These are phyloP conservation scores for Grallaria varia DNA, from an alignment of 2,113 vertebrate genomes.

Conservation along the genomic window DNA sequence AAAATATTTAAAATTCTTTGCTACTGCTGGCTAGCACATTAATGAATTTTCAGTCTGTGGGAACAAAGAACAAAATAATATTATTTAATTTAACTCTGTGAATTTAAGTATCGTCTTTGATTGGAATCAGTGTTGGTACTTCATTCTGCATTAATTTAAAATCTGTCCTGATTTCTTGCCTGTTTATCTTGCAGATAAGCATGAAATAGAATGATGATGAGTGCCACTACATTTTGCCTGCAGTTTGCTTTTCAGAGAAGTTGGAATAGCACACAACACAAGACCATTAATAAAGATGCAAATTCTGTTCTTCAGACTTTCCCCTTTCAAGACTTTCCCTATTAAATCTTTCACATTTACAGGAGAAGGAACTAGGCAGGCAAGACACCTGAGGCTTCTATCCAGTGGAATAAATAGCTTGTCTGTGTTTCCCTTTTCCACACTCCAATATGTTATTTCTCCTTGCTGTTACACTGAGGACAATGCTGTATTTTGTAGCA, in stretches of 20 bases:
- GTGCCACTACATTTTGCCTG: not conserved
- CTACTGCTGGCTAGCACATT: not conserved
- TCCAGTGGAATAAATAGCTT: not conserved
- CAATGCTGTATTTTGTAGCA: not conserved
- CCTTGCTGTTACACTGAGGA: not conserved
- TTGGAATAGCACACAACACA: not conserved
- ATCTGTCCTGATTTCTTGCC: not conserved
- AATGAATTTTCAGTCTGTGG: not conserved
- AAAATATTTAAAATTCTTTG: not conserved
- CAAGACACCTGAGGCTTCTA: not conserved
- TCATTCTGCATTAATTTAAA: not conserved
- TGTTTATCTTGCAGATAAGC: not conserved
- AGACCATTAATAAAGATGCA: not conserved
- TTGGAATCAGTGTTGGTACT: not conserved
- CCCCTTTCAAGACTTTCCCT: not conserved
- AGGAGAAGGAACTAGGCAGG: not conserved
- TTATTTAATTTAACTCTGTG: not conserved
- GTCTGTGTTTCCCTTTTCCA: not conserved
- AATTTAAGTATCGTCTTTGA: not conserved
- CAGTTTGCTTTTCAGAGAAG: not conserved
- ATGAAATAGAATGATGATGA: not conserved
- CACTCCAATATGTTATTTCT: not conserved
- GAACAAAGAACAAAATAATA: not conserved
- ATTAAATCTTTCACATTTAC: not conserved
- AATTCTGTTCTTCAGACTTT: not conserved